Conservation (phyloP, 2,797 vertebrate species). For the Neosalanx taihuensis region DNA sequence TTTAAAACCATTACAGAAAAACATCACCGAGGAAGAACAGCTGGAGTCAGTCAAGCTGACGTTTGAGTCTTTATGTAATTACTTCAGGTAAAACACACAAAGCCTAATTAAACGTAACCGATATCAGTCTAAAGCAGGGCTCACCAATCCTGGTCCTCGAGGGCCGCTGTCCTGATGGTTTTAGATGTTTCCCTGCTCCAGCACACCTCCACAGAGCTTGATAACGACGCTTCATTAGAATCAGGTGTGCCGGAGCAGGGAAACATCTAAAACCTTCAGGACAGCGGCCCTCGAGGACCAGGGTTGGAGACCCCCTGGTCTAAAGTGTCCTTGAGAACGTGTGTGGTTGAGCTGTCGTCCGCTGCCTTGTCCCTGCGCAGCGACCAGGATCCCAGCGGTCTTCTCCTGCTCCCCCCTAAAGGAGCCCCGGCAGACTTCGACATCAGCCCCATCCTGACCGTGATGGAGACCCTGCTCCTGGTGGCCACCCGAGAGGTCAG, state of each 20-base stretch:
- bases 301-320: not conserved
- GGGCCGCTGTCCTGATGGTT: no score
- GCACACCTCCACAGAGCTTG: no score
- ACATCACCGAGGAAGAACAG: conserved; percentile 89
- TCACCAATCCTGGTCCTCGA: no score
- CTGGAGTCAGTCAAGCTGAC: conserved; percentile 88
- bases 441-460: conserved; percentile 80
- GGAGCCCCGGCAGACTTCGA: conserved; percentile 79
- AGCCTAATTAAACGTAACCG: not conserved
- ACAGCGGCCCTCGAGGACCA: no score
- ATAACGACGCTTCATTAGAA: no score
- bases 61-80: conserved; percentile 91
- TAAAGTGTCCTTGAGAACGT: not conserved
- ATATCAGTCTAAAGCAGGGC: not conserved
- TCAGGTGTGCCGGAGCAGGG: no score
- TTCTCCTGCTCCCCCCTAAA: conserved; percentile 89
- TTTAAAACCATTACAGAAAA: conserved; percentile 77
- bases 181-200: no score
- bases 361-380: conserved; percentile 58
- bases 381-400: conserved; percentile 90
- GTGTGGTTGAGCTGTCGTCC: conserved; percentile 3
- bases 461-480: conserved; percentile 88
- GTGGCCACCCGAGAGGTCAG: conserved; percentile 89
- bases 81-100: conserved; percentile 84
- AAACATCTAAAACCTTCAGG: no score